Evolutionary conservation across 2,797 vertebrate genomes (phyloP).

Genomic region (Enteromius argenteus): DNA sequence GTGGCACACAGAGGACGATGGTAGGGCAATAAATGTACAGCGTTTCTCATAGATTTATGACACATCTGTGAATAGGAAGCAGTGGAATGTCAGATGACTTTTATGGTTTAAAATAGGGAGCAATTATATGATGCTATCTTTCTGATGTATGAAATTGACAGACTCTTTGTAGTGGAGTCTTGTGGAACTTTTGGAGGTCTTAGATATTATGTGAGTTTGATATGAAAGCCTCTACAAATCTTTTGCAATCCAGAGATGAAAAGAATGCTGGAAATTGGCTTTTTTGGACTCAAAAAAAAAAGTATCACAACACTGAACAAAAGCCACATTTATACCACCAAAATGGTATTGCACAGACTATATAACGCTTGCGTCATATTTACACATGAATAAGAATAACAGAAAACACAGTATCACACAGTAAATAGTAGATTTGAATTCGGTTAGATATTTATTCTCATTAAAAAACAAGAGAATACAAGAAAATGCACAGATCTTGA

Average conservation of each 20-base stretch:
- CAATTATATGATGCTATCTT: constrained; percentile 53
- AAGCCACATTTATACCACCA: constrained; percentile 8
- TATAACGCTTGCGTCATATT: neutral
- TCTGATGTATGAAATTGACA: constrained; percentile 51
- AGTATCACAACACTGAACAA: neutral
- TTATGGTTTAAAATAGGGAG: constrained; percentile 44
- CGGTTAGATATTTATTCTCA: neutral
- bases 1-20: constrained; percentile 14
- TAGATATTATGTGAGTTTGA: constrained; percentile 34
- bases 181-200: constrained; percentile 12
- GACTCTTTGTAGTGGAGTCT: constrained; percentile 22
- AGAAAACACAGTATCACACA: neutral
- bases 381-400: neutral
- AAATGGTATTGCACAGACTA: neutral
- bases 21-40: constrained; percentile 39
- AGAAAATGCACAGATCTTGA: neutral
- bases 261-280: neutral
- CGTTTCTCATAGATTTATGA: constrained; percentile 47
- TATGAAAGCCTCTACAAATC: constrained; percentile 35
- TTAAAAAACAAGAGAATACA: neutral
- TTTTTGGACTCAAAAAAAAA: neutral
- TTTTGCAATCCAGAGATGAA: constrained; percentile 12
- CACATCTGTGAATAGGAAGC: constrained; percentile 40
- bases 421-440: neutral
- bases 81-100: constrained; percentile 44